Evolutionary conservation across 2,888 invertebrate species (phyloP).

Genomic region (Andrena minutula): DNA sequence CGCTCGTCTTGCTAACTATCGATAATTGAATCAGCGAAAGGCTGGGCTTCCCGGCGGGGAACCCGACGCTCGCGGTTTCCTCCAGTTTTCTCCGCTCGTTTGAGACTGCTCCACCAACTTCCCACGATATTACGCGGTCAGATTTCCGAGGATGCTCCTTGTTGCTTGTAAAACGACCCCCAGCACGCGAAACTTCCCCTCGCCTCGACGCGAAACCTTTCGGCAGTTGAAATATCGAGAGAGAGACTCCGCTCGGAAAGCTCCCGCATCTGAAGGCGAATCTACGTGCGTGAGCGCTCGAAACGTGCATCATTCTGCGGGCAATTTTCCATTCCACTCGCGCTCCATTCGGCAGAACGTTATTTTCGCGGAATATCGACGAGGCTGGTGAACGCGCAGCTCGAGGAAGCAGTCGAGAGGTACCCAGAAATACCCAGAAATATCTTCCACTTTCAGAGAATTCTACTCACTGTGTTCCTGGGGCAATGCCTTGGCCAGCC

Average conservation of each 20-base stretch:
- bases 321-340: too few species aligned
- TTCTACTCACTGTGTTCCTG: conserved; percentile 60
- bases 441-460: conserved; percentile 59
- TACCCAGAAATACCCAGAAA: not conserved
- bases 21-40: conserved; percentile 36
- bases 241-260: not conserved
- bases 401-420: not conserved
- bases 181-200: too few species aligned
- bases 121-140: too few species aligned
- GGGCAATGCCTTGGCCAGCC: conserved; percentile 65
- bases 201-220: not conserved
- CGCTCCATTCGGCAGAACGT: too few species aligned
- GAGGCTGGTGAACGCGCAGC: too few species aligned
- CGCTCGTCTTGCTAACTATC: conserved; percentile 15
- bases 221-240: conserved; percentile 14
- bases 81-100: not conserved
- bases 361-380: too few species aligned
- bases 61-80: conserved; percentile 18
- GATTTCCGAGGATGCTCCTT: too few species aligned
- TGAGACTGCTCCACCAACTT: not conserved
- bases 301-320: too few species aligned
- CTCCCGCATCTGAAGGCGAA: not conserved
- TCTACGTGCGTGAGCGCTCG: too few species aligned
- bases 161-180: too few species aligned
- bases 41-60: conserved; percentile 6